phyloP scores from a whole-genome alignment of 2,113 vertebrate genomes.

The Mobula birostris region DNA sequence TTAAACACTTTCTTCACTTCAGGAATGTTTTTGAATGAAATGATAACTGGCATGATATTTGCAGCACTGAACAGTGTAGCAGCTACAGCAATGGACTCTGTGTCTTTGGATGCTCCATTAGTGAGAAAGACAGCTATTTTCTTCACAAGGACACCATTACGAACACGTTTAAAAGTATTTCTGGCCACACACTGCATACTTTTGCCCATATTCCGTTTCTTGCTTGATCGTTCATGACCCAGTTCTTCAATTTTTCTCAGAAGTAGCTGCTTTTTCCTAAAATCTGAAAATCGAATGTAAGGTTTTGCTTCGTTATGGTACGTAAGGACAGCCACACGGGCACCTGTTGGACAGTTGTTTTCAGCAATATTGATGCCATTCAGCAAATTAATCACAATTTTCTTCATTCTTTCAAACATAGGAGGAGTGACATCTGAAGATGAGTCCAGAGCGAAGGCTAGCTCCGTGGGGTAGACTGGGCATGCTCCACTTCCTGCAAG shows the following conservation, averaged over 20 bases:
- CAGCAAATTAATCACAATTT: slow-evolving; percentile 58
- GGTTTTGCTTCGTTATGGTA: slow-evolving; percentile 60
- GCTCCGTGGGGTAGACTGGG: slow-evolving; percentile 70
- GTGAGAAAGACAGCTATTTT: slow-evolving; percentile 75
- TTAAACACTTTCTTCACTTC: slow-evolving; percentile 53
- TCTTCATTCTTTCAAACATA: slow-evolving; percentile 68
- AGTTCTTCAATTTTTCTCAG: slow-evolving; percentile 58
- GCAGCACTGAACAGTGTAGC: slow-evolving; percentile 62
- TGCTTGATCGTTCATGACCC: slow-evolving; percentile 54
- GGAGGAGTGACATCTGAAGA: slow-evolving; percentile 58
- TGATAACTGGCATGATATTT: slow-evolving; percentile 57
- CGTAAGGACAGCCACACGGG: slow-evolving; percentile 66
- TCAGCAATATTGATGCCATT: slow-evolving; percentile 59
- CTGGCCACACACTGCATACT: slow-evolving; percentile 74
- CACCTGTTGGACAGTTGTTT: slow-evolving; percentile 72
- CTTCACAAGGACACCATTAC: slow-evolving; percentile 58
- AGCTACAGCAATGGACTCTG: slow-evolving; percentile 55
- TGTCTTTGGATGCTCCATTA: slow-evolving; percentile 50
- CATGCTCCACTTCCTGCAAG: slow-evolving; percentile 53
- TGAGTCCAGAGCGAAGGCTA: slow-evolving; percentile 79
- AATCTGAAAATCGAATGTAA: slow-evolving; percentile 73
- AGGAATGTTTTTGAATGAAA: slow-evolving; percentile 60
- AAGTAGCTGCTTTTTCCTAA: slow-evolving; percentile 52
- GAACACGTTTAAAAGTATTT: slow-evolving; percentile 69
- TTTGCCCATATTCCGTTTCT: slow-evolving; percentile 57